A percentile compares a stretch with the other conserved stretches of the same genome.
phyloP scores from a whole-genome alignment of 2,797 vertebrate species.

The Rachycentron canadum region DNA sequence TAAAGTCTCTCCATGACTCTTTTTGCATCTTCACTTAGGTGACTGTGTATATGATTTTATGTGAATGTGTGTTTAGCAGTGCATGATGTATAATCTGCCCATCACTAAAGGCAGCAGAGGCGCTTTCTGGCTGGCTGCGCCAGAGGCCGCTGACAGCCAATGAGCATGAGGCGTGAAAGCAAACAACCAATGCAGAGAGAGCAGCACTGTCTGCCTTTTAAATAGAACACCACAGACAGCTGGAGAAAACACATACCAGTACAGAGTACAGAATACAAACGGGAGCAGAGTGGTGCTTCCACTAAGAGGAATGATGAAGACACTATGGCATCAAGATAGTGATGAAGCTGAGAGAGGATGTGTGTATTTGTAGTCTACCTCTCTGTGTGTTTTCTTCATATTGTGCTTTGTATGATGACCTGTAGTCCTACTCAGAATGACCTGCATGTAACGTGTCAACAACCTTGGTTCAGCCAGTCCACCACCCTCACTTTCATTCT shows the following conservation, averaged over 20 bases:
- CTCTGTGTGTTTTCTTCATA: background rate
- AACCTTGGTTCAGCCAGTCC: background rate
- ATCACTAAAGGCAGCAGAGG: slow-evolving; percentile 78
- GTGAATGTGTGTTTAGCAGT: slow-evolving; percentile 26
- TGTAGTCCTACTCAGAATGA: background rate
- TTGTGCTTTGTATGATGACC: too few relatives aligned
- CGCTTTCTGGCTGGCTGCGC: slow-evolving; percentile 79
- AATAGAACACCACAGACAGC: slow-evolving; percentile 51
- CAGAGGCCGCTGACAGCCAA: slow-evolving; percentile 73
- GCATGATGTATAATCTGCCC: slow-evolving; percentile 79
- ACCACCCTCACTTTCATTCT: background rate
- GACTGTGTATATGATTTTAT: background rate
- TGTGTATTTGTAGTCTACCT: background rate
- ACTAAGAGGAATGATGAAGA: background rate
- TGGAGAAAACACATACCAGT: slow-evolving; percentile 23
- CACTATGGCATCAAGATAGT: background rate
- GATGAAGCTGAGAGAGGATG: background rate
- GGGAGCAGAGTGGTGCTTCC: background rate
- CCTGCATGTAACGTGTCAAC: background rate
- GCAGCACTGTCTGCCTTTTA: slow-evolving; percentile 74
- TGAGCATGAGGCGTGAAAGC: slow-evolving; percentile 62
- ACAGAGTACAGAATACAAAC: slow-evolving; percentile 45
- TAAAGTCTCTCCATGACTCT: background rate
- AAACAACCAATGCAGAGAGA: slow-evolving; percentile 59
- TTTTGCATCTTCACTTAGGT: background rate